Evolutionary conservation across 2,888 invertebrate species (phyloP).

Genomic region (Trichopoda pennipes): DNA sequence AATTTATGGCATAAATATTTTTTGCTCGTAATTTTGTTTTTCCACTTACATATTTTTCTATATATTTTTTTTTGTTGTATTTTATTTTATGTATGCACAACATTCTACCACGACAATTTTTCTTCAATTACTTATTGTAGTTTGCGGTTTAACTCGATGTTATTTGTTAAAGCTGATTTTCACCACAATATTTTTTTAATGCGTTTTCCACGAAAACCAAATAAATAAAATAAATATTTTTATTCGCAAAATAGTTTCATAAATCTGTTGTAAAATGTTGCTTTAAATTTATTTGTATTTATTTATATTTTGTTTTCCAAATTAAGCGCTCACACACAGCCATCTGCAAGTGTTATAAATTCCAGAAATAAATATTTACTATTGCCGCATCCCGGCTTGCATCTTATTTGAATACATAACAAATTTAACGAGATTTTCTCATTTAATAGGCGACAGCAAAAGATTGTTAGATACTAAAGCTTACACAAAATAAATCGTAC

Average conservation of each 20-base stretch:
- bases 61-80: conserved; percentile 15
- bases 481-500: no score
- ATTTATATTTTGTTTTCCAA: conserved; percentile 21
- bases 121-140: conserved; percentile 62
- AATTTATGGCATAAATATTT: conserved; percentile 13
- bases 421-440: no score
- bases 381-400: not conserved
- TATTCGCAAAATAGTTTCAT: conserved; percentile 32
- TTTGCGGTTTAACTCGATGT: conserved; percentile 53
- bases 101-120: conserved; percentile 58
- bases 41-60: conserved; percentile 21
- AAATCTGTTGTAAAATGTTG: conserved; percentile 33
- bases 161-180: conserved; percentile 36
- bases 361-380: not conserved
- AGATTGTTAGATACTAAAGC: no score
- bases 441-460: no score
- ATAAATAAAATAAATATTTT: not conserved
- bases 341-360: not conserved
- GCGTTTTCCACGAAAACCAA: conserved; percentile 21
- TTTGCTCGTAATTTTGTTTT: conserved; percentile 28
- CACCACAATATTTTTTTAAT: conserved; percentile 30
- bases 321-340: no score
- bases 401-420: no score
- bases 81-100: conserved; percentile 22
- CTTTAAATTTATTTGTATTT: conserved; percentile 29